Evolutionary conservation across 2,888 invertebrate genomes (phyloP), one percentile per base, ranked within the genome.

Genomic region (Pyrocoelia pectoralis): DNA sequence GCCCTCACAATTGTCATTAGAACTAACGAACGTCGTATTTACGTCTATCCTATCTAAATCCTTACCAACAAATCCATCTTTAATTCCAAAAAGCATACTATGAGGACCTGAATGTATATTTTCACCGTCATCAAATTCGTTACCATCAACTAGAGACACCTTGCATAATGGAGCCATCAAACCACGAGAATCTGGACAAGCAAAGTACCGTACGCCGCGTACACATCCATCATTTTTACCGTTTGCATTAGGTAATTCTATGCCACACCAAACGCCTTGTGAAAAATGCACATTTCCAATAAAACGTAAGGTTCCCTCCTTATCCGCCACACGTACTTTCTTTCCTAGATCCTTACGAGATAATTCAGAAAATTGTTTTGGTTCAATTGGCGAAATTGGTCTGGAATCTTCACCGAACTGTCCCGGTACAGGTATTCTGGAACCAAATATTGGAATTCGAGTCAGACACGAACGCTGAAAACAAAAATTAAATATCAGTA

Each of bases 211-310:
- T 43, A 85, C 82, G 9, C 88, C 88, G 63, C 84, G 81, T 9
- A 88, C 85, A 41, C 82, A 78, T 43, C 89, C 89, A 80, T 89
- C 87, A 79, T 89, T 85, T 72, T 86, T 86, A 14, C 89, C 89
- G 62, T 83, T 82, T 3, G 84, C 79, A 46, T 82, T 81, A 57
- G 83, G 80, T 56, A 89, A 78, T 77, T 89, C 88, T 48, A 89
- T 81, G 6, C 89, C 89, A 77, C 89, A 89, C 87, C 88, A 90
- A 14, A 83, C 79, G 33, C 86, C 86, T 46, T 85, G 81, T 49
- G 85, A 82, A 67, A 83, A 82, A 60, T 80, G 77, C 5, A 86
- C 84, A 29, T 80, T 77, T 2, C 90, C 89, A 65, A 86, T 81
- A 77, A 83, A 88, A 6, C 84, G 80, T 29, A 89, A 78, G 12